These are phyloP conservation scores for Mus musculus DNA, from an alignment of 2,113 vertebrate genomes.

Conservation along the genomic window DNA sequence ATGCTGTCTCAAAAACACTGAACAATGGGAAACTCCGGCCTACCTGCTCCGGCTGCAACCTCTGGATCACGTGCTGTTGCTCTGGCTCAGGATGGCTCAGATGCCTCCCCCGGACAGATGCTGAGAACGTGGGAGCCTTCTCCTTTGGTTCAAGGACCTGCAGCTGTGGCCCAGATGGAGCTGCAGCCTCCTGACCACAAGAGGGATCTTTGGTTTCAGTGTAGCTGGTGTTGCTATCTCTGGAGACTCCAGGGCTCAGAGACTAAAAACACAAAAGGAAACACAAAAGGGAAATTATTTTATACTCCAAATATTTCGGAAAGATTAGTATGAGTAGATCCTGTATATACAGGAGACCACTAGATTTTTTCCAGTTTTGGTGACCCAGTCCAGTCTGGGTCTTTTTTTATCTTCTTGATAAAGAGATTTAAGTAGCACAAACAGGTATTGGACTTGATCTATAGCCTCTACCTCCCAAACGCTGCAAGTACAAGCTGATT, in stretches of 20 bases:
- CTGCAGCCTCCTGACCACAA: slow-evolving; percentile 70
- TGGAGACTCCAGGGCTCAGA: slow-evolving; percentile 83
- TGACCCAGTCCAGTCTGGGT: background rate
- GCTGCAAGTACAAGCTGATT: background rate
- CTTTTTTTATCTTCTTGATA: background rate
- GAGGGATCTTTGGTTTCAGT: slow-evolving; percentile 83
- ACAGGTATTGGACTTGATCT: background rate
- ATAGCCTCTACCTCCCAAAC: background rate
- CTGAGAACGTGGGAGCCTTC: slow-evolving; percentile 71
- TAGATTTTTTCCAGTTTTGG: background rate
- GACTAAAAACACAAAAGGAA: slow-evolving; percentile 74
- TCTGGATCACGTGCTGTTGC: slow-evolving; percentile 79
- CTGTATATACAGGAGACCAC: background rate
- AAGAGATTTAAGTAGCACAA: background rate
- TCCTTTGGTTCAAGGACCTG: slow-evolving; percentile 81
- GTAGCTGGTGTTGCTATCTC: slow-evolving; percentile 83
- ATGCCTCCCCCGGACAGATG: slow-evolving; percentile 80
- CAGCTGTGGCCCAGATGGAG: slow-evolving; percentile 68
- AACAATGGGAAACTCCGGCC: background rate
- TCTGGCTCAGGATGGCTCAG: slow-evolving; percentile 87
- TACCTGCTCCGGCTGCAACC: slow-evolving; percentile 80
- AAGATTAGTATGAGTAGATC: background rate
- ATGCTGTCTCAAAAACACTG: background rate
- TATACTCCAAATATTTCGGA: background rate
- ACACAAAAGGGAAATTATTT: slow-evolving; percentile 38